Base-by-base conservation (phyloP, 1,140 invertebrate species). In the Lepidurus apus region DNA sequence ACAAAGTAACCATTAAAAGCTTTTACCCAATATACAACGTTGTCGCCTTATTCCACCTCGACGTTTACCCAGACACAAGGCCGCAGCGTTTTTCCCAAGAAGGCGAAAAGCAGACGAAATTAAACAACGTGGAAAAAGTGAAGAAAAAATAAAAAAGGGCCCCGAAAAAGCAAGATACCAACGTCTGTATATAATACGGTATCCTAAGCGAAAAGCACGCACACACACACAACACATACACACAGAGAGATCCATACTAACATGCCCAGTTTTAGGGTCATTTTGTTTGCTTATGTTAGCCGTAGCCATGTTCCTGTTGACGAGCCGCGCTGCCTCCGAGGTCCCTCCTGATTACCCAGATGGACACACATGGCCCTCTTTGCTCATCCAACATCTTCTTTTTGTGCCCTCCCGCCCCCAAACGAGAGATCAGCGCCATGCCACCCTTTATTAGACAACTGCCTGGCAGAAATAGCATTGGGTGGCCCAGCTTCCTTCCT, bases 221-320 rank as follows among this genome's bases (percentile, higher is more conserved):
- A 65, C 53, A 65, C 21, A 65, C 53, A 13, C 53, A 34, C 34
- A 34, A 65, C 53, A 65, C 53, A 65, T 21, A 65, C 21, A 65
- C 53, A 65, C 53, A 13, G 17, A 65, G 53, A 65, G 17, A 65
- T 21, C 53, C 53, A 65, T 65, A 65, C 53, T 65, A 65, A 65
- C 53, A 65, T 65, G 53, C 53, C 53, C 53, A 65, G 53, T 65
- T 65, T 65, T 65, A 65, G 53, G 53, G 53, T 65, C 53, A 65
- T 65, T 65, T 65, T 65, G 53, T 65, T 65, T 65, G 53, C 53
- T 65, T 65, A 65, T 65, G n/a, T 65, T 65, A 65, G 53, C 53
- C 21, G 53, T 65, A 65, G 53, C 53, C 53, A 65, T n/a, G 53
- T 65, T 65, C 53, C 21, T 65, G 53, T 65, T 65, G 53, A 65